These are phyloP conservation scores for Botia kubotai DNA, from an alignment of 2,797 vertebrate genomes.

Conservation along the genomic window DNA sequence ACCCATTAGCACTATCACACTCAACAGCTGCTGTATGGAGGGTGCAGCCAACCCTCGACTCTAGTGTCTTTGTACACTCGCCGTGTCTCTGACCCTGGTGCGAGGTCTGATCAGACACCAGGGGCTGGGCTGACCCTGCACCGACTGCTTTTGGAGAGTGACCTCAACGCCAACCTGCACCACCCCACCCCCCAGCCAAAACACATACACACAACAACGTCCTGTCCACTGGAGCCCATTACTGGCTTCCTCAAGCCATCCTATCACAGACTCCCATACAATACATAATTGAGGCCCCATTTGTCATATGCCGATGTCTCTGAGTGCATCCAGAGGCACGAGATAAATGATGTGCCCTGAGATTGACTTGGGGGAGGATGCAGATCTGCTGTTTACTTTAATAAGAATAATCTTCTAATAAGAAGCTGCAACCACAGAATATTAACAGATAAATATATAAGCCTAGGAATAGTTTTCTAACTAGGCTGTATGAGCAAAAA, in stretches of 20 bases:
- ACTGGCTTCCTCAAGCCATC: slow-evolving; percentile 60
- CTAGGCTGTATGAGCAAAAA: not conserved
- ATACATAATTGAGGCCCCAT: slow-evolving; percentile 70
- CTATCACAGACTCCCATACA: slow-evolving; percentile 65
- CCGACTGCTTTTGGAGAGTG: slow-evolving; percentile 47
- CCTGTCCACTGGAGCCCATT: slow-evolving; percentile 61
- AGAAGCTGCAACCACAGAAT: not conserved
- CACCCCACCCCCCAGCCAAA: slow-evolving; percentile 17
- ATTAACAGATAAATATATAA: not conserved
- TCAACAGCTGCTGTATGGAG: slow-evolving; percentile 76
- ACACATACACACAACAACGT: slow-evolving; percentile 56
- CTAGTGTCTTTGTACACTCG: slow-evolving; percentile 67
- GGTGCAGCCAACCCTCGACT: slow-evolving; percentile 70
- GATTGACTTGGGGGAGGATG: slow-evolving; percentile 4
- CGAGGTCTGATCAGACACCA: slow-evolving; percentile 57
- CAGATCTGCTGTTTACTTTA: not conserved
- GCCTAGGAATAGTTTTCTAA: not conserved
- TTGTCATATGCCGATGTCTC: slow-evolving; percentile 76
- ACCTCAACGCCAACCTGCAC: slow-evolving; percentile 50
- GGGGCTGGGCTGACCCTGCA: slow-evolving; percentile 46
- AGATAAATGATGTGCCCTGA: slow-evolving; percentile 37
- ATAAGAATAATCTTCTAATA: too few relatives aligned
- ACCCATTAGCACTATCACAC: slow-evolving; percentile 77
- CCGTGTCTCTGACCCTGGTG: slow-evolving; percentile 68
- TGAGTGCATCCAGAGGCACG: slow-evolving; percentile 64